A percentile compares a stretch with the other conserved stretches of the same genome.
Conservation (phyloP, 2,113 vertebrate genomes). For the Corydoras maculifer region DNA sequence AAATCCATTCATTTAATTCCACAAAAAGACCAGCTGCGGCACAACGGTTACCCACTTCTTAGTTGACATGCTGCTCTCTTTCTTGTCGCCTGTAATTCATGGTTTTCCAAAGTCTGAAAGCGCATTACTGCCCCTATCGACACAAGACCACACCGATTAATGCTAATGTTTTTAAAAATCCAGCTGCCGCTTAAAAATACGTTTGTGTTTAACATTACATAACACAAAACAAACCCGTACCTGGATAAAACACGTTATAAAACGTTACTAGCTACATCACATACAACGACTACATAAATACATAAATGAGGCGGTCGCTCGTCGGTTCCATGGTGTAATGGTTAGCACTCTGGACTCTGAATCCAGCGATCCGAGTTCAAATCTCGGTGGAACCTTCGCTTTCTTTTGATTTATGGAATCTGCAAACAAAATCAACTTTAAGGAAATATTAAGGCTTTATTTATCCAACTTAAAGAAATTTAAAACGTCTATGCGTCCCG, state of each 20-base stretch:
- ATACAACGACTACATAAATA: not conserved
- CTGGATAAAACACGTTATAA: too few species aligned
- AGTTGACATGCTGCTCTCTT: too few species aligned
- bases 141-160: not conserved
- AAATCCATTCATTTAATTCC: too few species aligned
- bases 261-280: not conserved
- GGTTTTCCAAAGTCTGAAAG: not conserved
- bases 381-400: slow-evolving; percentile 75
- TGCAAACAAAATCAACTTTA: too few species aligned
- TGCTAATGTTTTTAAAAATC: too few species aligned
- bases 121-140: slow-evolving; percentile 18
- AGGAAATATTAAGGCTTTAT: not conserved
- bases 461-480: too few species aligned
- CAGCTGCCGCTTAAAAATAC: too few species aligned
- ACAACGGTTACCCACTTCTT: not conserved
- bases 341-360: slow-evolving; percentile 93
- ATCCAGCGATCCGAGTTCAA: slow-evolving; percentile 92
- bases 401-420: not conserved
- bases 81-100: not conserved
- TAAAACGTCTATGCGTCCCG: too few species aligned
- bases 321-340: slow-evolving; percentile 60
- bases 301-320: too few species aligned
- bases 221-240: too few species aligned
- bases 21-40: too few species aligned
- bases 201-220: too few species aligned